These are phyloP conservation scores for Actias luna DNA, from an alignment of 2,888 invertebrate species.

Conservation along the genomic window DNA sequence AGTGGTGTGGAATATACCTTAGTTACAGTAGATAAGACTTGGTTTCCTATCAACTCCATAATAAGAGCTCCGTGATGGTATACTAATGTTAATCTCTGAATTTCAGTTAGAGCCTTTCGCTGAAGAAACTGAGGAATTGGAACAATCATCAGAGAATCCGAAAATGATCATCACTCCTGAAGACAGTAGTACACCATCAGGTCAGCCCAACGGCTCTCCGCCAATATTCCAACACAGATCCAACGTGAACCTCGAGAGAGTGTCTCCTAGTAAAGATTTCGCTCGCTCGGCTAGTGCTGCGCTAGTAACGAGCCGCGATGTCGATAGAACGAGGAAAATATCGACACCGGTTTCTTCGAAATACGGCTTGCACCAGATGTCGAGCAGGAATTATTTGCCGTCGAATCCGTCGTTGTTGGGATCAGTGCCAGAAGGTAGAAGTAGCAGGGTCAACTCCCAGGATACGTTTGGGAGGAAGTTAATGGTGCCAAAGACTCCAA, in stretches of 20 bases:
- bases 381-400: conserved; percentile 83
- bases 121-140: conserved; percentile 58
- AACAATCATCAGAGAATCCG: conserved; percentile 45
- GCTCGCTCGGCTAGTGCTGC: conserved; percentile 87
- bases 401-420: conserved; percentile 84
- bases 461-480: conserved; percentile 68
- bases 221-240: conserved; percentile 58
- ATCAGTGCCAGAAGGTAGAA: conserved; percentile 85
- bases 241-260: conserved; percentile 44
- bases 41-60: too few species aligned
- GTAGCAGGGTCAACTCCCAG: conserved; percentile 58
- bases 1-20: too few species aligned
- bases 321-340: conserved; percentile 59
- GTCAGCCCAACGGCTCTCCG: conserved; percentile 62
- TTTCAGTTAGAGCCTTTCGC: conserved; percentile 64
- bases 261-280: conserved; percentile 60
- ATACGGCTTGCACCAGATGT: conserved; percentile 82
- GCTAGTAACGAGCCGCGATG: conserved; percentile 78
- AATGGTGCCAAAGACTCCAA: conserved; percentile 76
- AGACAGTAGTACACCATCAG: conserved; percentile 44
- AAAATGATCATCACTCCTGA: conserved; percentile 56
- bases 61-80: too few species aligned
- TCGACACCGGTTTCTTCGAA: conserved; percentile 57
- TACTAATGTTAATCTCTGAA: neutral
- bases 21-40: too few species aligned